These are phyloP conservation scores for Coelopa frigida DNA, from an alignment of 1,140 invertebrate species.

Conservation along the genomic window DNA sequence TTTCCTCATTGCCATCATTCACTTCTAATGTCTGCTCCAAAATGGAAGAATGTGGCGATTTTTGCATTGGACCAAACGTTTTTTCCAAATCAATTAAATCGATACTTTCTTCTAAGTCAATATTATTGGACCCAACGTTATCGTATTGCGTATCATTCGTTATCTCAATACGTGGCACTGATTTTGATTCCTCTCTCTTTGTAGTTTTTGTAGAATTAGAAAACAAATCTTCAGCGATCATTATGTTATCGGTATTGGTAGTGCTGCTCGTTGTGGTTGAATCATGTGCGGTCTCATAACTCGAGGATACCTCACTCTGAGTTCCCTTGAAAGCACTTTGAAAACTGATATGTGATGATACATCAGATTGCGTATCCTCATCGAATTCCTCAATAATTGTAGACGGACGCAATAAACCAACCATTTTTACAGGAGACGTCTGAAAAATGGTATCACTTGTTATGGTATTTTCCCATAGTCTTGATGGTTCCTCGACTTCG, in stretches of 20 bases:
- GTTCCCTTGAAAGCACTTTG: slow-evolving; percentile 17
- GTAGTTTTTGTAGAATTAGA: too few relatives aligned
- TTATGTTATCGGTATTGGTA: too few relatives aligned
- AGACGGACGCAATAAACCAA: slow-evolving; percentile 34
- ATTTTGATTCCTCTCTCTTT: too few relatives aligned
- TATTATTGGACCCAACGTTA: too few relatives aligned
- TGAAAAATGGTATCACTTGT: slow-evolving; percentile 4
- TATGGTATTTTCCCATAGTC: slow-evolving; percentile 31
- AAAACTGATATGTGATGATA: slow-evolving; percentile 23
- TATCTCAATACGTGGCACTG: slow-evolving; percentile 2
- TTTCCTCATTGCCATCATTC: background rate
- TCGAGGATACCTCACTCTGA: slow-evolving; percentile 17
- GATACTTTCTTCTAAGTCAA: background rate
- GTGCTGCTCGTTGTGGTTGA: slow-evolving; percentile 19
- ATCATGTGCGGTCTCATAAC: slow-evolving; percentile 34
- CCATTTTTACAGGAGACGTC: slow-evolving; percentile 37
- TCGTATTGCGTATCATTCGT: background rate
- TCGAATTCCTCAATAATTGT: slow-evolving; percentile 38
- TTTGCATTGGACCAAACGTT: background rate
- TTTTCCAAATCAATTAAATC: slow-evolving; percentile 11
- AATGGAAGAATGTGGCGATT: background rate
- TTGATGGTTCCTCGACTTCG: slow-evolving; percentile 36
- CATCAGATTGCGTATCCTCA: slow-evolving; percentile 14
- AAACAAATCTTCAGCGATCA: too few relatives aligned
- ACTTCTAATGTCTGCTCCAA: background rate